Percentiles rank a stretch among this genome's conserved stretches.
Evolutionary conservation across 2,113 vertebrate genomes (phyloP).

Genomic region (Opisthocomus hoazin): DNA sequence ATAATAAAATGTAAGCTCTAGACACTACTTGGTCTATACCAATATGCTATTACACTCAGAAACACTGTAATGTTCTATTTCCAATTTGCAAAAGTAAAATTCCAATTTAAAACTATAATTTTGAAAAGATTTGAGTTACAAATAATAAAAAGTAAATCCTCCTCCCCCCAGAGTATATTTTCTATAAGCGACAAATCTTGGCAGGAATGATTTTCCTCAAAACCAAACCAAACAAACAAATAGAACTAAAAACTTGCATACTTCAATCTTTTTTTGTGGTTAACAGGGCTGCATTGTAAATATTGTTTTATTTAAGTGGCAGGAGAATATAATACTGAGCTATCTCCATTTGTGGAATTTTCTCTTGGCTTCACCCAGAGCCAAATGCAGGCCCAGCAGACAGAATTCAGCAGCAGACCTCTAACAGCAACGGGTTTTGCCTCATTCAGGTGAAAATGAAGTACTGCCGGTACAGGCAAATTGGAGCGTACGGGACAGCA

Average conservation of each 20-base stretch:
- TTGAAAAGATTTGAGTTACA: too few species aligned
- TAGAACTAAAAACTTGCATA: background rate
- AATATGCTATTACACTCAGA: background rate
- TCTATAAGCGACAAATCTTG: background rate
- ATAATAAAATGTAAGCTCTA: background rate
- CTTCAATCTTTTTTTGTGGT: background rate
- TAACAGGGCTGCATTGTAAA: background rate
- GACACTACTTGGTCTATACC: background rate
- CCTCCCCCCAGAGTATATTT: background rate
- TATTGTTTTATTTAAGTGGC: background rate
- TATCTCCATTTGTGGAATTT: background rate
- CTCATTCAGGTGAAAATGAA: background rate
- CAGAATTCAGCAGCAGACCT: background rate
- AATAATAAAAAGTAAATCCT: background rate
- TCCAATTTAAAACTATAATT: background rate
- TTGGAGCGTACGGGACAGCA: background rate
- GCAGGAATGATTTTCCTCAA: background rate
- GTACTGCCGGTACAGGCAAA: background rate
- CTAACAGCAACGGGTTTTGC: background rate
- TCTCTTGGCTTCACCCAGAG: background rate
- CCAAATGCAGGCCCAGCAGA: background rate
- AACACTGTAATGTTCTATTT: background rate
- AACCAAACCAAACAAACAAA: background rate
- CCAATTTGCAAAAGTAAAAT: background rate
- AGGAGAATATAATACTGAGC: background rate